Base-by-base conservation (phyloP, 1,140 invertebrate species). In the Zaprionus gabonicus region DNA sequence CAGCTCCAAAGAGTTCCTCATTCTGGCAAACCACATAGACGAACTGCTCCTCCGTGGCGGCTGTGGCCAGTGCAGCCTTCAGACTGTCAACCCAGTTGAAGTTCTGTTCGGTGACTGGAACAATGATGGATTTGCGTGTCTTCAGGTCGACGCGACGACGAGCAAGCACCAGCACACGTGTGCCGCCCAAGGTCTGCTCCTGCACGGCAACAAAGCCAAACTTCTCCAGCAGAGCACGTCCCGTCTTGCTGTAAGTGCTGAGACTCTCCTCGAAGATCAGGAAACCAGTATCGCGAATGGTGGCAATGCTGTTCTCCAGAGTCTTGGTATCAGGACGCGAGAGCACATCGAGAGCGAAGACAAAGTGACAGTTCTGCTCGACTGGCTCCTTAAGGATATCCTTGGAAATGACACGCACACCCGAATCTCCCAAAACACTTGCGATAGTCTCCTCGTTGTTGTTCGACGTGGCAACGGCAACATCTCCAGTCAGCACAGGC, bases 61-160 rank as follows among this genome's bases (percentile, higher is more conserved):
- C 94, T 4, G 79, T 60, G 67, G 94, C 95, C 90, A 97, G 73
- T 0, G 95, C 95, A 1, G 94, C 93, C 91, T 98, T 98, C 0
- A 98, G 91, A 1, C 94, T 93, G 55, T 97, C 97, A 12, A 99
- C 95, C 98, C 98, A 99, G 3, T 91, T 91, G 83, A 96, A 97
- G 78, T 95, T 95, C 58, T 95, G 95, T 80, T 96, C 96, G 1
- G 94, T 95, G 23, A 96, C 93, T 67, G 94, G 82, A 0, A 93
- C 80, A 9, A 93, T 59, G 0, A 70, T 62, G 5, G 59, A 79
- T 6, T 92, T 85, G 7, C 92, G 81, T 0, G 59, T 46, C 5
- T 93, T 92, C 10, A 94, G 44, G 44, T 93, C 82, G 10, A 93
- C 81, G 0, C 70, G 76, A 71, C 94, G 94, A 27, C 95, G 95